Conservation (phyloP, 2,888 invertebrate species). For the Torymus tubicola region DNA sequence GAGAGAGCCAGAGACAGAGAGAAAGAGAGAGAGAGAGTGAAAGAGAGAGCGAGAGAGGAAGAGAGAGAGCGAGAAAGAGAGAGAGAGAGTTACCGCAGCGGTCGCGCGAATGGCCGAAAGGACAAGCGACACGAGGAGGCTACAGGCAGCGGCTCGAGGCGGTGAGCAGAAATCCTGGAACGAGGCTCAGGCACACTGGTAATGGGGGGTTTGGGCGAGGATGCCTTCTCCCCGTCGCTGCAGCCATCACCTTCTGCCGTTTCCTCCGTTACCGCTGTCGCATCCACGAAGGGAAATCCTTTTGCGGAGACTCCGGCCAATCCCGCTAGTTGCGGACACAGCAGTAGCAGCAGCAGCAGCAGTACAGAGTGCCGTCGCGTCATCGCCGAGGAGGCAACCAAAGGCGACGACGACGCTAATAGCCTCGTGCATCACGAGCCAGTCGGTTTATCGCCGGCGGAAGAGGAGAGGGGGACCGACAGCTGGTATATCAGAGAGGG, state of each 20-base stretch:
- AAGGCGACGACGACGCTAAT: background rate
- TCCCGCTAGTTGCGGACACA: background rate
- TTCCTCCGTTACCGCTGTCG: conserved; percentile 55
- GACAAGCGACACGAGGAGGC: background rate
- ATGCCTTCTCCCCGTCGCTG: conserved; percentile 75
- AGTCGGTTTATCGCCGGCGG: conserved; percentile 29
- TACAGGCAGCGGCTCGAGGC: background rate
- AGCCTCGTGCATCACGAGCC: background rate
- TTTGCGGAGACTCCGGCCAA: conserved; percentile 38
- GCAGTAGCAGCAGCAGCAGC: conserved; percentile 47
- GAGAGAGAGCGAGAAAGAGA: background rate
- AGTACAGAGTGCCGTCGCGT: background rate
- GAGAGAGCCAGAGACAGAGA: background rate
- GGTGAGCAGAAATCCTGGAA: background rate
- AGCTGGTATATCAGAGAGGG: conserved; percentile 49
- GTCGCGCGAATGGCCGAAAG: conserved; percentile 53
- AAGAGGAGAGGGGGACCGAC: conserved; percentile 28
- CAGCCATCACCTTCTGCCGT: conserved; percentile 69
- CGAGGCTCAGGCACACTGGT: conserved; percentile 64
- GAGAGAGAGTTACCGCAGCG: conserved; percentile 19
- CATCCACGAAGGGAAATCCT: conserved; percentile 39
- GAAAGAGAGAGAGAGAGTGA: background rate
- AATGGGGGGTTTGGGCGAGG: conserved; percentile 76
- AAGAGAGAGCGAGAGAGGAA: background rate
- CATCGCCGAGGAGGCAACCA: too few species aligned